Conservation (phyloP, 1,140 invertebrate species). For the Oryzaephilus surinamensis region DNA sequence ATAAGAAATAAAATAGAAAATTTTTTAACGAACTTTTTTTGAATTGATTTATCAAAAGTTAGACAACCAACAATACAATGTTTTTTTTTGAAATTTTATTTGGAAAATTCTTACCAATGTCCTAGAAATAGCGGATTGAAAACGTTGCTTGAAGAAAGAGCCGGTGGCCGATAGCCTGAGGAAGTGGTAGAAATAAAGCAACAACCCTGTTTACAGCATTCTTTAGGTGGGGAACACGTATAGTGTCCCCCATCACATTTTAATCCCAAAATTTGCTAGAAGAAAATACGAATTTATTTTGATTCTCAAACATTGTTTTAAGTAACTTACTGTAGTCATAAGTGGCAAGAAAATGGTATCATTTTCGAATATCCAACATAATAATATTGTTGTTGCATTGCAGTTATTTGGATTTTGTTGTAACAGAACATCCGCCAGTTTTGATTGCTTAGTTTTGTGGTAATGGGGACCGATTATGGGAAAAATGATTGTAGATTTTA, state of each 20-base stretch:
- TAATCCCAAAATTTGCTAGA: constrained; percentile 25
- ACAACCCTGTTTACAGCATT: constrained; percentile 62
- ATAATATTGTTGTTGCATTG: constrained; percentile 28
- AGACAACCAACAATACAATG: no score
- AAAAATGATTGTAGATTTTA: no score
- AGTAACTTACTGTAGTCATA: constrained; percentile 28
- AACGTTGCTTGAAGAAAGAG: constrained; percentile 37
- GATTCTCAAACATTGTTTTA: neutral
- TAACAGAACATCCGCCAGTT: no score
- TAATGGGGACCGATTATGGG: no score
- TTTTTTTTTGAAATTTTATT: no score
- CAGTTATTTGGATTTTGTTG: no score
- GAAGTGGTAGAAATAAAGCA: constrained; percentile 46
- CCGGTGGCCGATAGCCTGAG: constrained; percentile 40
- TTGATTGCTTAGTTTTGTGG: no score
- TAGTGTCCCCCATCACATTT: constrained; percentile 43
- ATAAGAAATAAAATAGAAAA: neutral
- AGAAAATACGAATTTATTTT: constrained; percentile 3
- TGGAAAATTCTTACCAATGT: constrained; percentile 23
- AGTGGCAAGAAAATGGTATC: constrained; percentile 22
- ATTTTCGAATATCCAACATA: constrained; percentile 21
- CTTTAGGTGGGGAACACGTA: constrained; percentile 53
- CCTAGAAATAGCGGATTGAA: constrained; percentile 42
- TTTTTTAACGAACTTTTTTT: neutral
- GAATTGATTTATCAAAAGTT: no score